Base-by-base conservation (phyloP, 2,888 invertebrate species). In the Agrochola lota region DNA sequence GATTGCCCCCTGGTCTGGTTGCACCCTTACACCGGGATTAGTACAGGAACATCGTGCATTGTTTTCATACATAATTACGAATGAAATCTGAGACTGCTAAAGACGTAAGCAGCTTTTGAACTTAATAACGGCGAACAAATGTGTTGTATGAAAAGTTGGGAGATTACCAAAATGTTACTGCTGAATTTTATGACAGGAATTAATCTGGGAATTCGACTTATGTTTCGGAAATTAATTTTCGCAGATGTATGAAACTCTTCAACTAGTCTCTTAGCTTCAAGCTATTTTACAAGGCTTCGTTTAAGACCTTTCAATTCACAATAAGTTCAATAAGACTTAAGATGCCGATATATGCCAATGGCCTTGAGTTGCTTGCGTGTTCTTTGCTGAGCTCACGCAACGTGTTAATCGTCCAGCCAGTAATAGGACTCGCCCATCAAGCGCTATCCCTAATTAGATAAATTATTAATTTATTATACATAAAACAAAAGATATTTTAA, bases 11-110 rank as follows among this genome's bases (percentile, higher is more conserved):
- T 0, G 11, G 30, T 46, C 46, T 30, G 40, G 5, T 55, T 23
- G 15, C n/a, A 26, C 23, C 40, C 20, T 20, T 40, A 60, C 0
- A 46, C 9, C 11, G 7, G 57, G 62, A 75, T 83, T 77, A 78
- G 69, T 71, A 62, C 67, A 35, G 17, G 66, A 75, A 77, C 40
- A 81, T 72, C 69, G 35, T 70, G 69, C 64, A 77, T 88, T 83
- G 71, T 81, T 84, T 78, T 67, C 68, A 70, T 77, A 55, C 72
- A 80, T 79, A 74, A 86, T 86, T 78, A 80, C 66, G 43, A 69
- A 78, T 71, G 55, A 74, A 79, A 79, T 49, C 49, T 73, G 43
- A 40, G 43, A 66, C 52, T 67, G 67, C 52, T 70, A 59, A 52
- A 77, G 74, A 78, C 73, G 40, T 82, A 80, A 78, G 78, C 69